Evolutionary conservation across 2,113 vertebrate genomes (phyloP).

Genomic region (Penelope pileata): DNA sequence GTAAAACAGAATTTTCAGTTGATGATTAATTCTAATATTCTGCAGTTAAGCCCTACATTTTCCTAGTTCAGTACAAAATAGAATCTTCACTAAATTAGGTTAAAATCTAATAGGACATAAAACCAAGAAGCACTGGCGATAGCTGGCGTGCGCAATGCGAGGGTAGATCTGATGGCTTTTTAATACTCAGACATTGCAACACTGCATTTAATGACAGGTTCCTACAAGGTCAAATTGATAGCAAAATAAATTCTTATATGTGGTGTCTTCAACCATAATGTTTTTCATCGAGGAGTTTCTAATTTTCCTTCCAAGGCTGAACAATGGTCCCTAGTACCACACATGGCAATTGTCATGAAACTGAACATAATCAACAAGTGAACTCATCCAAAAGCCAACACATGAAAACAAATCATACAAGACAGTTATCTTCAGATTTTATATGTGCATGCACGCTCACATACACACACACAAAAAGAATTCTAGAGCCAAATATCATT

Average conservation of each 20-base stretch:
- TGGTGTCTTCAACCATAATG: neutral
- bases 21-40: neutral
- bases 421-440: neutral
- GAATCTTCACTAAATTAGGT: neutral
- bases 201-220: neutral
- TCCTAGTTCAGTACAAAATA: neutral
- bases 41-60: neutral
- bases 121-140: neutral
- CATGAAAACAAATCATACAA: neutral
- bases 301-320: neutral
- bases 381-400: neutral
- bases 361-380: neutral
- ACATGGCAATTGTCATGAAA: neutral
- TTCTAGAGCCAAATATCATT: neutral
- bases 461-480: neutral
- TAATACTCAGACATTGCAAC: neutral
- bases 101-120: neutral
- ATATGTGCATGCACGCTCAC: neutral
- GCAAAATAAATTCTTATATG: neutral
- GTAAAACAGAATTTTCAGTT: slow-evolving; percentile 58
- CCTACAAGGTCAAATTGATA: neutral
- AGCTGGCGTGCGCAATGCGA: neutral
- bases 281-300: neutral
- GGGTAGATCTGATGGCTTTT: neutral
- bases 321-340: neutral